Conservation (phyloP, 2,797 vertebrate genomes). For the Chrosomus eos region DNA sequence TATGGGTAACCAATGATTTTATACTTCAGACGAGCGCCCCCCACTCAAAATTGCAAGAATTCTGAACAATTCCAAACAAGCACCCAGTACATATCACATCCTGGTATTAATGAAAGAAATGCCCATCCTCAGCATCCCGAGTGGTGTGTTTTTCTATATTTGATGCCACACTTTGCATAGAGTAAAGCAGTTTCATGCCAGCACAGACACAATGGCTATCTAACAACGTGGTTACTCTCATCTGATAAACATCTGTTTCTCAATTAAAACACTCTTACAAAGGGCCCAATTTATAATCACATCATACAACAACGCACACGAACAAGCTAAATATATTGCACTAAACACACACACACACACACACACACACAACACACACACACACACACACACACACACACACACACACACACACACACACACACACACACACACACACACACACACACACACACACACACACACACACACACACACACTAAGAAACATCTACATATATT, state of each 20-base stretch:
- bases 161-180: slow-evolving; percentile 13
- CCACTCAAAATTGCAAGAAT: neutral
- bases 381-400: slow-evolving; percentile 36
- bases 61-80: neutral
- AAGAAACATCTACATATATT: too few species aligned
- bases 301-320: slow-evolving; percentile 70
- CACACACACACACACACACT: neutral
- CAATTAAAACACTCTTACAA: slow-evolving; percentile 79
- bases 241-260: slow-evolving; percentile 98
- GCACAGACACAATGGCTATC: slow-evolving; percentile 4
- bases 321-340: slow-evolving; percentile 59
- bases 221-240: slow-evolving; percentile 86
- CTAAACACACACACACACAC: slow-evolving; percentile 40
- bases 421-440: slow-evolving; percentile 38
- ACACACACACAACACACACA: neutral
- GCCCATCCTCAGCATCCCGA: neutral
- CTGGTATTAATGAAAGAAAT: neutral
- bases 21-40: too few species aligned
- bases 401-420: neutral
- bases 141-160: slow-evolving; percentile 17
- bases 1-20: too few species aligned
- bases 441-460: too few species aligned
- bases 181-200: neutral
- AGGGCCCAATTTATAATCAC: slow-evolving; percentile 11
- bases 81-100: neutral